A percentile compares a stretch with the other conserved stretches of the same genome.
phyloP scores from a whole-genome alignment of 2,113 vertebrate species.

The Takifugu flavidus region DNA sequence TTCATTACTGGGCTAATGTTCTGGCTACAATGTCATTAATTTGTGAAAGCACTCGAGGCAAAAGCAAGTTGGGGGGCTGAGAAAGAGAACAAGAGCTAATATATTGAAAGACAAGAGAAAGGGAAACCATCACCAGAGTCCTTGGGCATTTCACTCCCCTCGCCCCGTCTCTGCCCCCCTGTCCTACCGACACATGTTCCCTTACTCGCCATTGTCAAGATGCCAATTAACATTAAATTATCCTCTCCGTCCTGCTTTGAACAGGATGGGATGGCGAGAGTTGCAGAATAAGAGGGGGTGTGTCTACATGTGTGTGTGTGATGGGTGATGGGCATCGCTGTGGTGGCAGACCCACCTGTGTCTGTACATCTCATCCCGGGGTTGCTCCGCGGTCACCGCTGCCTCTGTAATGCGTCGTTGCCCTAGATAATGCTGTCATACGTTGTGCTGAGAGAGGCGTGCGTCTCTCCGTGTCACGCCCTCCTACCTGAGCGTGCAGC shows the following conservation, averaged over 20 bases:
- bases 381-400: neutral
- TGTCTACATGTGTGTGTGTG: too few relatives aligned
- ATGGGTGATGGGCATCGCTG: too few relatives aligned
- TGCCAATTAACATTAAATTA: constrained; percentile 62
- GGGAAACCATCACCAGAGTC: constrained; percentile 36
- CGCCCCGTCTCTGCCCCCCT: constrained; percentile 16
- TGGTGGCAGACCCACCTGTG: too few relatives aligned
- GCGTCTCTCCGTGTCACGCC: constrained; percentile 38
- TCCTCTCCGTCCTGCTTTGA: constrained; percentile 35
- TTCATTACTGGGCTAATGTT: constrained; percentile 66
- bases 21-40: constrained; percentile 66
- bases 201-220: constrained; percentile 41
- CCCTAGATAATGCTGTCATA: constrained; percentile 66
- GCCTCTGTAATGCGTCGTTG: constrained; percentile 54
- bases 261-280: neutral
- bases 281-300: too few relatives aligned
- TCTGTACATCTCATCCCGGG: too few relatives aligned
- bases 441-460: constrained; percentile 65
- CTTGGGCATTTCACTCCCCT: constrained; percentile 26
- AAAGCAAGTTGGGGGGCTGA: constrained; percentile 34
- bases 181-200: constrained; percentile 6
- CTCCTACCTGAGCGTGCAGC: constrained; percentile 43
- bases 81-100: constrained; percentile 44
- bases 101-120: constrained; percentile 47
- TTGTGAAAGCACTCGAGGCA: constrained; percentile 55